These are phyloP conservation scores for Contarinia nasturtii DNA, from an alignment of 1,140 invertebrate species.

Conservation along the genomic window DNA sequence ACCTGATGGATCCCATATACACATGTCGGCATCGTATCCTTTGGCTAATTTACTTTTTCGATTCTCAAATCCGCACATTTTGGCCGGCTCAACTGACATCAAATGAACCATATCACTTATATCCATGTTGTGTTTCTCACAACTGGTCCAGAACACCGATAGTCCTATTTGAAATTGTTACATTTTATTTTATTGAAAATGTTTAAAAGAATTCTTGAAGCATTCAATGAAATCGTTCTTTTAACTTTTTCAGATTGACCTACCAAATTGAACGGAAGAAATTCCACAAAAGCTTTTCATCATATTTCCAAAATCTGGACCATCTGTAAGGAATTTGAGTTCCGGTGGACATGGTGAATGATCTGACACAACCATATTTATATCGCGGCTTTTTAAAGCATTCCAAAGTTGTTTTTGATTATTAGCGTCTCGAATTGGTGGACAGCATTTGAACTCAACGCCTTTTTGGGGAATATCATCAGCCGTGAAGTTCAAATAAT, in stretches of 20 bases:
- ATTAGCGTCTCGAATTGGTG: conserved; percentile 37
- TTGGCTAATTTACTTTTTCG: conserved; percentile 35
- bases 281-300: conserved; percentile 53
- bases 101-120: conserved; percentile 36
- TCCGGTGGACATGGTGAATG: conserved; percentile 52
- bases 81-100: conserved; percentile 36
- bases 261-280: conserved; percentile 50
- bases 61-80: conserved; percentile 34
- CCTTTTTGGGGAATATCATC: conserved; percentile 37
- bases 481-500: conserved; percentile 43
- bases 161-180: conserved; percentile 31
- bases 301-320: conserved; percentile 33
- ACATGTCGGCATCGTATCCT: conserved; percentile 51
- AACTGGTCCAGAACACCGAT: conserved; percentile 44
- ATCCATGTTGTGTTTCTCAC: conserved; percentile 25
- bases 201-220: no score
- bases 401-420: conserved; percentile 46
- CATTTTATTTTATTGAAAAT: no score
- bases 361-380: conserved; percentile 51
- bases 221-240: no score
- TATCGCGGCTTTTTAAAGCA: conserved; percentile 29
- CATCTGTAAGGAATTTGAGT: conserved; percentile 31
- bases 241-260: conserved; percentile 1
- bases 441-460: conserved; percentile 53
- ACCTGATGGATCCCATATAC: conserved; percentile 45